phyloP scores from a whole-genome alignment of 1,140 invertebrate species.

The Pomacea maculata region DNA sequence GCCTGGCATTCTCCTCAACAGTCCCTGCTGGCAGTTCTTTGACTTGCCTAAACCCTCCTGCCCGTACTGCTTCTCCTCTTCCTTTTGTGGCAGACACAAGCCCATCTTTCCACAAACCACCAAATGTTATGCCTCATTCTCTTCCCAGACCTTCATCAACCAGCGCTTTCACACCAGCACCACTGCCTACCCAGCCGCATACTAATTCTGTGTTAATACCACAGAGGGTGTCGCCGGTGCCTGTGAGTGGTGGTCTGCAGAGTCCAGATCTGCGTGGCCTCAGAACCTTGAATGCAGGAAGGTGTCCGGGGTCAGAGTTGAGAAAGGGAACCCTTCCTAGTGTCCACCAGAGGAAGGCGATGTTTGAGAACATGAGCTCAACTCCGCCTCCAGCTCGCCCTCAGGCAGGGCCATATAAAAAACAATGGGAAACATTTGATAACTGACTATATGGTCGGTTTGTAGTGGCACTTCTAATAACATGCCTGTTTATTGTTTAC shows the following conservation, averaged over 20 bases:
- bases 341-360: neutral
- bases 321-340: neutral
- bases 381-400: neutral
- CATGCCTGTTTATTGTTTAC: neutral
- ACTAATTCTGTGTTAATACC: too few relatives aligned
- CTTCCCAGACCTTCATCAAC: neutral
- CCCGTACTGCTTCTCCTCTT: neutral
- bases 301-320: neutral
- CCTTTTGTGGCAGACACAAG: conserved; percentile 1
- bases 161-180: neutral
- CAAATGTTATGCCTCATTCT: neutral
- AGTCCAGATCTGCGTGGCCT: too few relatives aligned
- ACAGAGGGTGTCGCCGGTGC: too few relatives aligned
- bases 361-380: neutral
- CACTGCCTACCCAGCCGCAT: neutral
- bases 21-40: neutral
- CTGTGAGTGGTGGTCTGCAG: too few relatives aligned
- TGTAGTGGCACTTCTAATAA: neutral
- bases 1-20: neutral
- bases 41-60: neutral
- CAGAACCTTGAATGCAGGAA: neutral
- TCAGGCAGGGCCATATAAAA: neutral
- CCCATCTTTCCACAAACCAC: neutral
- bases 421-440: conserved; percentile 18
- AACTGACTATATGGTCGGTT: conserved; percentile 23